Base-by-base conservation (phyloP, 2,797 vertebrate species). In the Crypturellus tataupa region DNA sequence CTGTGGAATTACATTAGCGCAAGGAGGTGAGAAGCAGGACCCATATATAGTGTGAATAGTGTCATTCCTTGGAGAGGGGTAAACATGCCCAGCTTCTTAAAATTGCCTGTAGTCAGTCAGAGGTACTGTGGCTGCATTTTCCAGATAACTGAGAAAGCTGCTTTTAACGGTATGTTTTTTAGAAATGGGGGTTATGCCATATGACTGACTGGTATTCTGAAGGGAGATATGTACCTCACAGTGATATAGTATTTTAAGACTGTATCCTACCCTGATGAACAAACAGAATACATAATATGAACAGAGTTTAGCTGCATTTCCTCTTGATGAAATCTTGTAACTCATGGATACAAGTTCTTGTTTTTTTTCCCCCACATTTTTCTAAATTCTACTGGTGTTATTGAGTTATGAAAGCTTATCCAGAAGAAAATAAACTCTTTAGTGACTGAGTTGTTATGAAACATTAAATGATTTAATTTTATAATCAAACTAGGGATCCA, bases 221-320 rank as follows among this genome's bases (percentile, higher is more conserved):
- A 91, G 39, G 9, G 7, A 77, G 53, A 51, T 75, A 31, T 85
- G 23, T 60, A 89, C 75, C 19, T n/a, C 37, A 35, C 15, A 71
- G n/a, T n/a, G n/a, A n/a, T n/a, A n/a, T n/a, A 27, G 10, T 92
- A 94, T 93, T 94, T 90, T 58, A 75, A 75, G 51, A 18, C n/a
- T 29, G 85, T 1, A 3, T 90, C 14, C 67, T 77, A 6, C n/a
- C 11, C 46, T 33, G 59, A 39, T 59, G 76, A 70, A 80, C 55
- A 95, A 44, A 88, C 15, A 68, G 64, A 83, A 78, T 44, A 49
- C 23, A 40, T 5, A n/a, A 20, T 13, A 76, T 12, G 11, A 77
- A 49, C 21, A 35, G 59, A 5, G 69, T 90, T 53, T 78, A 56
- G 49, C 44, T 53, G 55, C 19, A 24, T 75, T 92, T 95, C 64